phyloP scores from a whole-genome alignment of 2,113 vertebrate species.

The Anser cygnoides region DNA sequence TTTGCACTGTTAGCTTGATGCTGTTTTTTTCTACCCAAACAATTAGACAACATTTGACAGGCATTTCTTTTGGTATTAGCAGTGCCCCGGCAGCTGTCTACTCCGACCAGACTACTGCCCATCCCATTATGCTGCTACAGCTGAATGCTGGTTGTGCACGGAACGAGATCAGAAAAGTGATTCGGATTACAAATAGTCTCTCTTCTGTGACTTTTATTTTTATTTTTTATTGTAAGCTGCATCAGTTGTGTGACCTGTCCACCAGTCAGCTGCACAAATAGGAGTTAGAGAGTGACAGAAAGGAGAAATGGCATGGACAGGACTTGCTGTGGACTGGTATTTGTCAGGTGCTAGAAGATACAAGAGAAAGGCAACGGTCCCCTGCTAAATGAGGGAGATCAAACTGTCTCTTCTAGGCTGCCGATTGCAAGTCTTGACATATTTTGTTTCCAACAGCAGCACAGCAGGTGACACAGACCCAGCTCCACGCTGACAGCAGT shows the following conservation, averaged over 20 bases:
- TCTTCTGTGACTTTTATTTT: background rate
- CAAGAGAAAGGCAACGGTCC: background rate
- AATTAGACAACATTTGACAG: background rate
- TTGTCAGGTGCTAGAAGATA: background rate
- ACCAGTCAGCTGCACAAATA: background rate
- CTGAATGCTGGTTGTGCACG: background rate
- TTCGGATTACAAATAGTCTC: slow-evolving; percentile 18
- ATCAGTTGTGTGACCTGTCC: background rate
- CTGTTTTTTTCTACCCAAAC: background rate
- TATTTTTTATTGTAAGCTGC: background rate
- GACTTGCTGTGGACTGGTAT: background rate
- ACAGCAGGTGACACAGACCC: background rate
- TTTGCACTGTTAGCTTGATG: background rate
- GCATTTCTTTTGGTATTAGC: background rate
- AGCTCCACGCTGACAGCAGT: background rate
- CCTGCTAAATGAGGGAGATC: background rate
- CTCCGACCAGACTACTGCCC: background rate
- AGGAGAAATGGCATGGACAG: background rate
- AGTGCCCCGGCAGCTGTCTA: background rate
- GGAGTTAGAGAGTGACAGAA: background rate
- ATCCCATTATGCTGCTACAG: background rate
- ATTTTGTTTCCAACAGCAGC: background rate
- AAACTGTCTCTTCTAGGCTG: background rate
- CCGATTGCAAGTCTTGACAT: background rate
- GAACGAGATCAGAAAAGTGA: slow-evolving; percentile 22